phyloP scores from a whole-genome alignment of 92 coral and sea anemone species.

The Zoanthus gigantus region DNA sequence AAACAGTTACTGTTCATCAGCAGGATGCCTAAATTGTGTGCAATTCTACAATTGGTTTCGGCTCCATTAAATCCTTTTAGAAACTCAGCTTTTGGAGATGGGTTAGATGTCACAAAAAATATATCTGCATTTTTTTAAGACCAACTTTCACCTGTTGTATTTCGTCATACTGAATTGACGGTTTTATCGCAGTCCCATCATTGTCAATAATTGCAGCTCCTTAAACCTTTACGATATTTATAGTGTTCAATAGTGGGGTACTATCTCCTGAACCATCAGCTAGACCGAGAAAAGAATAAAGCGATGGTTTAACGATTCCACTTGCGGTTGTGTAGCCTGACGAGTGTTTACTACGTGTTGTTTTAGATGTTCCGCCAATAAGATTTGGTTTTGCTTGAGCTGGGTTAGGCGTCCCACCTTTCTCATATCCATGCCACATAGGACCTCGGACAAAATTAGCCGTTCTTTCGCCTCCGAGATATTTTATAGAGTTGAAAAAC shows the following conservation, averaged over 20 bases:
- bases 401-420: slow-evolving; percentile 4
- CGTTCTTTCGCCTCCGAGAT: slow-evolving; percentile 44
- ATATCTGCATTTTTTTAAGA: neutral
- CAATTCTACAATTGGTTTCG: too few relatives aligned
- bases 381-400: slow-evolving; percentile 54
- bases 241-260: slow-evolving; percentile 55
- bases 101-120: slow-evolving; percentile 30
- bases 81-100: slow-evolving; percentile 42
- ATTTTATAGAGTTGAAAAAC: slow-evolving; percentile 54
- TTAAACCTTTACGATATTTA: slow-evolving; percentile 50
- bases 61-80: too few relatives aligned
- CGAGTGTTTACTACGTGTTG: slow-evolving; percentile 8
- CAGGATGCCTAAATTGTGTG: too few relatives aligned
- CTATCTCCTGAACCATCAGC: slow-evolving; percentile 41
- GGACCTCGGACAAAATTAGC: slow-evolving; percentile 46
- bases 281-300: slow-evolving; percentile 44
- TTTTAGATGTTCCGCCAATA: slow-evolving; percentile 63
- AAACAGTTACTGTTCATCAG: too few relatives aligned
- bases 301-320: slow-evolving; percentile 42
- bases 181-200: slow-evolving; percentile 63
- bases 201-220: slow-evolving; percentile 69
- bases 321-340: slow-evolving; percentile 51
- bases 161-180: slow-evolving; percentile 55
- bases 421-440: slow-evolving; percentile 37
- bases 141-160: neutral